phyloP scores from a whole-genome alignment of 1,140 invertebrate species.

The Oppia nitens region DNA sequence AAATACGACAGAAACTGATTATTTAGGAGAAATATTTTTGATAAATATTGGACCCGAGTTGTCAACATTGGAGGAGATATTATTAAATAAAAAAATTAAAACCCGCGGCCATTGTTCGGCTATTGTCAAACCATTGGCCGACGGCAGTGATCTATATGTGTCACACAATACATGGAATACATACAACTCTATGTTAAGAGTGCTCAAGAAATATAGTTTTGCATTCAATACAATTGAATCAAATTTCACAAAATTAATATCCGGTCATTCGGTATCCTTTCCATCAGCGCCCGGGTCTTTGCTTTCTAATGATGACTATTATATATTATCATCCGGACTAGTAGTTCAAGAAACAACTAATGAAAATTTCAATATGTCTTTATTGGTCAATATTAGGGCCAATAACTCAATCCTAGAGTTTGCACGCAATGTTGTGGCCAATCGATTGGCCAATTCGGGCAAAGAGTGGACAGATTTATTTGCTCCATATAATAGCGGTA shows the following conservation, averaged over 20 bases:
- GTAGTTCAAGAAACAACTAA: slow-evolving; percentile 30
- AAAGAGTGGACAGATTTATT: slow-evolving; percentile 26
- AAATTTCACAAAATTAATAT: too few species aligned
- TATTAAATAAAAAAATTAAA: background rate
- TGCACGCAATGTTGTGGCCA: slow-evolving; percentile 27
- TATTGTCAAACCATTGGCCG: background rate
- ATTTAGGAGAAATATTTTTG: background rate
- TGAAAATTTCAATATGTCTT: slow-evolving; percentile 25
- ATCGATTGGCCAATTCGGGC: slow-evolving; percentile 26
- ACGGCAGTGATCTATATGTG: slow-evolving; percentile 11
- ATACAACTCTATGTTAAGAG: slow-evolving; percentile 27
- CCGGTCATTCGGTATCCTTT: slow-evolving; percentile 4
- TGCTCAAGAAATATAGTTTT: slow-evolving; percentile 30
- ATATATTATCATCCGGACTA: slow-evolving; percentile 25
- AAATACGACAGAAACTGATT: background rate
- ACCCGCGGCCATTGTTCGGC: background rate
- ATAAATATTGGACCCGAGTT: background rate
- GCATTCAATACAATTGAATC: slow-evolving; percentile 22
- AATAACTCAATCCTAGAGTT: slow-evolving; percentile 25
- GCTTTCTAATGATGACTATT: slow-evolving; percentile 31
- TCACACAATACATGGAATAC: slow-evolving; percentile 26
- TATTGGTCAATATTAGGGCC: slow-evolving; percentile 24
- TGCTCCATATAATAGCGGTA: slow-evolving; percentile 26
- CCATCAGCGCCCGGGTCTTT: slow-evolving; percentile 25
- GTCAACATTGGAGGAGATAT: background rate